These are phyloP conservation scores for Zaprionus davidi DNA, from an alignment of 1,140 invertebrate species.

Conservation along the genomic window DNA sequence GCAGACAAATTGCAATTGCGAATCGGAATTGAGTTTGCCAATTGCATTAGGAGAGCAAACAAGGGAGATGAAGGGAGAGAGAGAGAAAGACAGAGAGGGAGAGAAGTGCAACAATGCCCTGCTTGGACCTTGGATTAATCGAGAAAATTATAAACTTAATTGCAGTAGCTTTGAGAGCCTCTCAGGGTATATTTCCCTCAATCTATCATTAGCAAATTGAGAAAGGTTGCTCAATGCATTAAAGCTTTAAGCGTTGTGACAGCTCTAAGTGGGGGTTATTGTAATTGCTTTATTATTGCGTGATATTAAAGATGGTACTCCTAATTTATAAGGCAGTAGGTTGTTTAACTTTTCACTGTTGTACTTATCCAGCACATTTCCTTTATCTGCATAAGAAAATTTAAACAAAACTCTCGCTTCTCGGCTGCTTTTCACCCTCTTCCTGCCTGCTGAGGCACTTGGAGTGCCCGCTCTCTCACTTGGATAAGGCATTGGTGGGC, in stretches of 20 bases:
- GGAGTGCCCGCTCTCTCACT: no score
- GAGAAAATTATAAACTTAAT: background rate
- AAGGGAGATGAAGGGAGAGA: background rate
- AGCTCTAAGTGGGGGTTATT: background rate
- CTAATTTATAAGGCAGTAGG: background rate
- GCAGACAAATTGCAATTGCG: slow-evolving; percentile 35
- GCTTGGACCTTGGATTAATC: background rate
- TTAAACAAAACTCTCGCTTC: no score
- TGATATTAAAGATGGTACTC: background rate
- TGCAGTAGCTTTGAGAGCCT: background rate
- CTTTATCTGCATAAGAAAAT: no score
- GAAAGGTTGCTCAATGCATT: background rate
- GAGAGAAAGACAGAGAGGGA: background rate
- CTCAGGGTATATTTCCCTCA: background rate
- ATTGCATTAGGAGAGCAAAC: slow-evolving; percentile 23
- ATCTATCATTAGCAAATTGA: background rate
- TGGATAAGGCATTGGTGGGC: no score
- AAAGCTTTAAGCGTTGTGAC: background rate
- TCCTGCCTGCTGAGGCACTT: no score
- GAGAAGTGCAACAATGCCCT: slow-evolving; percentile 7
- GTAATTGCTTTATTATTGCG: background rate
- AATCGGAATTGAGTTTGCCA: slow-evolving; percentile 21
- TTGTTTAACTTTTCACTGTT: no score
- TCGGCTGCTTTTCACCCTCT: no score
- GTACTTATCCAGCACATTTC: no score